Evolutionary conservation across 2,113 vertebrate genomes (phyloP).

Genomic region (Rhabdornis inornatus): DNA sequence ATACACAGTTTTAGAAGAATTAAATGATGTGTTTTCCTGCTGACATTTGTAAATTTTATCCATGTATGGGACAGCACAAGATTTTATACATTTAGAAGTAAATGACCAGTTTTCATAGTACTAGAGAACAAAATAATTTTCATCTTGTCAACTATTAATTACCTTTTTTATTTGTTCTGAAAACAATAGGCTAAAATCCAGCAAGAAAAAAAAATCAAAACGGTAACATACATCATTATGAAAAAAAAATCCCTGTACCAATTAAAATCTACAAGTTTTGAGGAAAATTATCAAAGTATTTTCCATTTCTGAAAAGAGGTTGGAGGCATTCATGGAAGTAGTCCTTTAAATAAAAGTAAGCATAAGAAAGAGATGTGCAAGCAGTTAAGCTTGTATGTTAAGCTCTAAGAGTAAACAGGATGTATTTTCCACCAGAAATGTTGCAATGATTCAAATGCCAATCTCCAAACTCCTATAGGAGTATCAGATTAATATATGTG

Average conservation of each 20-base stretch:
- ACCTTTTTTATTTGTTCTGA: conserved; percentile 43
- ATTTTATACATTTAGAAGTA: background rate
- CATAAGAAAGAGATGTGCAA: background rate
- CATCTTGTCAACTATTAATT: background rate
- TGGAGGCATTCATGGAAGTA: background rate
- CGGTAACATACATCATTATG: background rate
- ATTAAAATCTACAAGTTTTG: background rate
- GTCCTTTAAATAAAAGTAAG: conserved; percentile 46
- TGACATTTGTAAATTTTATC: background rate
- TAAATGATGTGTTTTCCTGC: background rate
- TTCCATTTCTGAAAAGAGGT: background rate
- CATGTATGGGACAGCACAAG: background rate
- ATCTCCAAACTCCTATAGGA: background rate
- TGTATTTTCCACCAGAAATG: background rate
- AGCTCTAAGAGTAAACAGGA: background rate
- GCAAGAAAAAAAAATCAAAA: background rate
- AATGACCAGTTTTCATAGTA: background rate
- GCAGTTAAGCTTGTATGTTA: background rate
- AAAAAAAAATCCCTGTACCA: background rate
- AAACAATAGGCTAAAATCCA: background rate
- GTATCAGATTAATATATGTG: background rate
- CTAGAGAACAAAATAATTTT: background rate
- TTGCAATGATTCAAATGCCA: background rate
- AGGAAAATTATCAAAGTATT: background rate
- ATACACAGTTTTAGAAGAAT: background rate